These are phyloP conservation scores for Octonoba sinensis DNA, from an alignment of 2,888 invertebrate species.

Conservation along the genomic window DNA sequence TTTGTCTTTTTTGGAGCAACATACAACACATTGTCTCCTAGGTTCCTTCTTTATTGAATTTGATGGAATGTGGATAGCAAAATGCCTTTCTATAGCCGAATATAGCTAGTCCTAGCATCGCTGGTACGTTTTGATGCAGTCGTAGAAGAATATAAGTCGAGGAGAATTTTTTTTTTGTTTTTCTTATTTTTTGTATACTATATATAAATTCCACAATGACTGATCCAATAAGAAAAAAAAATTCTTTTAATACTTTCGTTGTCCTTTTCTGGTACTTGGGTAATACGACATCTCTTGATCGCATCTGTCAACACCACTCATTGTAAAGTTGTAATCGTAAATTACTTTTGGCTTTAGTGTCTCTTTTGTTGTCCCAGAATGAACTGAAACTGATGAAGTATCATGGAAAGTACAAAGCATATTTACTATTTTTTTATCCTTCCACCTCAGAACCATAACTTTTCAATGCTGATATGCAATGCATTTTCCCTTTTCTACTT, in stretches of 20 bases:
- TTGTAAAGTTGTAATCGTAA: conserved; percentile 34
- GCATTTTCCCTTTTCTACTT: conserved; percentile 45
- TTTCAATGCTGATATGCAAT: conserved; percentile 45
- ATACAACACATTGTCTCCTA: too few species aligned
- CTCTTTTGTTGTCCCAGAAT: too few species aligned
- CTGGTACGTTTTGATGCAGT: conserved; percentile 19
- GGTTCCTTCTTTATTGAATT: too few species aligned
- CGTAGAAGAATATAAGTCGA: conserved; percentile 19
- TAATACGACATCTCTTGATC: conserved; percentile 26
- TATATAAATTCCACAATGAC: conserved; percentile 23
- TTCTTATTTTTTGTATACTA: conserved; percentile 9
- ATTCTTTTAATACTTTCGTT: conserved; percentile 5
- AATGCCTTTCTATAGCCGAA: conserved; percentile 30
- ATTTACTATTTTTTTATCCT: conserved; percentile 40
- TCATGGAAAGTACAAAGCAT: conserved; percentile 22
- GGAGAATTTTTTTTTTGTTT: conserved; percentile 7
- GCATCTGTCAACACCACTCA: conserved; percentile 21
- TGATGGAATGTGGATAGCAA: too few species aligned
- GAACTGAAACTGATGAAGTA: conserved; percentile 26
- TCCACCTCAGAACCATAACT: conserved; percentile 31
- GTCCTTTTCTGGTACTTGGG: conserved; percentile 5
- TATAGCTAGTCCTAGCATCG: conserved; percentile 4
- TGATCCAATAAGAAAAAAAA: too few species aligned
- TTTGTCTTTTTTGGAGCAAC: not conserved
- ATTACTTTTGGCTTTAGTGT: conserved; percentile 27